These are phyloP conservation scores for Cydia fagiglandana DNA, from an alignment of 1,140 invertebrate genomes.

Conservation along the genomic window DNA sequence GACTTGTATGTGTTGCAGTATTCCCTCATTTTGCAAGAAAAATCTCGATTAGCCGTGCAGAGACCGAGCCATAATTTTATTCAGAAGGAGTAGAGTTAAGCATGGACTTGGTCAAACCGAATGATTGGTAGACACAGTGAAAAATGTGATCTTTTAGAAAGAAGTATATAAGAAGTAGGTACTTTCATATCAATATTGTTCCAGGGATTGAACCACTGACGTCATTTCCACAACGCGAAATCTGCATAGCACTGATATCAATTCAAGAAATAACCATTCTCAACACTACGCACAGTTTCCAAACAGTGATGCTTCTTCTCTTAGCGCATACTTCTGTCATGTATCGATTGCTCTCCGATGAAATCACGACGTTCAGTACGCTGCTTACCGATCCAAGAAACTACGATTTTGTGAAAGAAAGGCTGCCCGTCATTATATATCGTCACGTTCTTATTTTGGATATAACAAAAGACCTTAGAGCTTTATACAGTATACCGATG, in stretches of 20 bases:
- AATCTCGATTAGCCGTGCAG: too few relatives aligned
- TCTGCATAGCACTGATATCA: conserved; percentile 48
- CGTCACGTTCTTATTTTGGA: conserved; percentile 32
- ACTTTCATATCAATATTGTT: conserved; percentile 28
- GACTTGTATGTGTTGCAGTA: too few relatives aligned
- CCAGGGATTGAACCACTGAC: conserved; percentile 58
- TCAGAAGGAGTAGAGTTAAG: too few relatives aligned
- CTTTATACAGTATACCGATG: conserved; percentile 61
- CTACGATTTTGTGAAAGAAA: conserved; percentile 40
- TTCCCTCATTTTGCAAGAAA: too few relatives aligned
- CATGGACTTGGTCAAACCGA: too few relatives aligned
- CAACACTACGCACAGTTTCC: conserved; percentile 55
- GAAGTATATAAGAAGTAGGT: too few relatives aligned
- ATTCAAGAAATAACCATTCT: conserved; percentile 50
- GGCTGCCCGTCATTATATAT: conserved; percentile 46
- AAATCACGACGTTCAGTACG: conserved; percentile 50
- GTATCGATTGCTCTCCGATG: conserved; percentile 56
- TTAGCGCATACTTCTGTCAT: conserved; percentile 60
- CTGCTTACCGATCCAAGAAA: conserved; percentile 12
- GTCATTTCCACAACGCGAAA: conserved; percentile 47
- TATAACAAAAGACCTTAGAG: conserved; percentile 47
- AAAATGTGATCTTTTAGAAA: too few relatives aligned
- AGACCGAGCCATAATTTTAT: too few relatives aligned
- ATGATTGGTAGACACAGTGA: too few relatives aligned
- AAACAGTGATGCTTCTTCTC: conserved; percentile 55